These are phyloP conservation scores for Tragulus kanchil DNA, from an alignment of 2,113 vertebrate genomes.

Conservation along the genomic window DNA sequence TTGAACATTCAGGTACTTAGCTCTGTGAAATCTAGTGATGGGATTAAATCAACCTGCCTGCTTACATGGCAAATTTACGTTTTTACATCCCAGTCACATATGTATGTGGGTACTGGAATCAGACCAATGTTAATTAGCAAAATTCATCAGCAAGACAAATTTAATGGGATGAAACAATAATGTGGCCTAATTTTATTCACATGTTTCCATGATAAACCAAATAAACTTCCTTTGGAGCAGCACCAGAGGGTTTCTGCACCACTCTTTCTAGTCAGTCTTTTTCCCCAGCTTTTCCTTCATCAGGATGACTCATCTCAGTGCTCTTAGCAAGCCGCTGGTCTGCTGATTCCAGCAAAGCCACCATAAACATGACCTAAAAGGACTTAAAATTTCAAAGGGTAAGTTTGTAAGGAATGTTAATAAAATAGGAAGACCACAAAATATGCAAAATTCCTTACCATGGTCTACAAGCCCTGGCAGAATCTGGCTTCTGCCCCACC, in stretches of 20 bases:
- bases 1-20: slow-evolving; percentile 21
- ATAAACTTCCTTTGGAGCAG: slow-evolving; percentile 8
- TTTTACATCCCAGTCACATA: not conserved
- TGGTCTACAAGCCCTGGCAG: not conserved
- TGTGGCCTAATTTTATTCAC: not conserved
- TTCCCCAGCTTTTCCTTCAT: not conserved
- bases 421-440: not conserved
- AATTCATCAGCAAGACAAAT: slow-evolving; percentile 15
- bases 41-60: not conserved
- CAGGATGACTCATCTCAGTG: not conserved
- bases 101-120: not conserved
- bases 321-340: not conserved
- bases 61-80: no score
- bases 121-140: not conserved
- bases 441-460: not conserved
- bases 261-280: not conserved
- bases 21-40: not conserved
- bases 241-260: slow-evolving; percentile 1
- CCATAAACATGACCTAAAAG: not conserved
- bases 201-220: not conserved
- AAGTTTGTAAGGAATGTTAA: not conserved
- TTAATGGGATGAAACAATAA: not conserved
- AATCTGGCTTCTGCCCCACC: not conserved
- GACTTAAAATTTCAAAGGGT: not conserved
- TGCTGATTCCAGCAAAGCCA: not conserved